These are phyloP conservation scores for Microtus ochrogaster DNA, from an alignment of 2,113 vertebrate species.

Conservation along the genomic window DNA sequence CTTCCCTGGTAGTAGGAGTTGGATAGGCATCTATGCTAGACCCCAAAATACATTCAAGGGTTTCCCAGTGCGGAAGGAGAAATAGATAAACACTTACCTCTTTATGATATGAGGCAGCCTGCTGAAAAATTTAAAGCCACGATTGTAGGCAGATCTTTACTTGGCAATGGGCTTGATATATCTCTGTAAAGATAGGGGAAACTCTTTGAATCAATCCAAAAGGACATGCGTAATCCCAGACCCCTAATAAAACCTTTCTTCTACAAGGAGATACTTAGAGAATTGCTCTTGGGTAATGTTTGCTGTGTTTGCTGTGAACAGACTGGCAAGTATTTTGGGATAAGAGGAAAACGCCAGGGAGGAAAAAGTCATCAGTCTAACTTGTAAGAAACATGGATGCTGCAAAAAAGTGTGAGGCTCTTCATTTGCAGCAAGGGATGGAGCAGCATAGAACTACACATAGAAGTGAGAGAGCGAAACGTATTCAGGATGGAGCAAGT, in stretches of 20 bases:
- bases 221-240: background rate
- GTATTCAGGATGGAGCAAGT: background rate
- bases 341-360: background rate
- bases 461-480: background rate
- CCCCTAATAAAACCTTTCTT: background rate
- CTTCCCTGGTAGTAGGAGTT: background rate
- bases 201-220: background rate
- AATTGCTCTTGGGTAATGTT: constrained; percentile 11
- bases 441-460: background rate
- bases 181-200: background rate
- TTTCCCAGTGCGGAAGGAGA: constrained; percentile 16
- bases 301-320: constrained; percentile 17
- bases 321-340: background rate
- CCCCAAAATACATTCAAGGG: background rate
- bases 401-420: background rate
- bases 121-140: background rate
- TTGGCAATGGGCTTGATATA: background rate
- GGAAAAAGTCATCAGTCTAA: background rate
- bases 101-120: background rate
- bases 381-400: background rate
- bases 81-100: background rate
- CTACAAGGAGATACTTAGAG: background rate
- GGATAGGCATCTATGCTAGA: background rate
- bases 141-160: background rate
- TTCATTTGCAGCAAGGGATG: background rate